Base-by-base conservation (phyloP, 2,797 vertebrate species). In the Dicrostonyx torquatus region DNA sequence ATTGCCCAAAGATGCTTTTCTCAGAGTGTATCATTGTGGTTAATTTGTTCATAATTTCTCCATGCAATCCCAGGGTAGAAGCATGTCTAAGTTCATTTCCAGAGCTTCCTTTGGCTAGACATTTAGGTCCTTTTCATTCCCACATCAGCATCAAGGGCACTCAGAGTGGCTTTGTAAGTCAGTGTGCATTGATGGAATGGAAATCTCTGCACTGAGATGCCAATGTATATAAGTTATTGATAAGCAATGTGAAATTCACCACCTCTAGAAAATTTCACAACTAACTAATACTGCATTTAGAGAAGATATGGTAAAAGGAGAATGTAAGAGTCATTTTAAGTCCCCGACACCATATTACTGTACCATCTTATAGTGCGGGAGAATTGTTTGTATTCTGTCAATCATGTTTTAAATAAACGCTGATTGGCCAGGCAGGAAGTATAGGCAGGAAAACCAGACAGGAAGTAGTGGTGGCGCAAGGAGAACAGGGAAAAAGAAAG, bases 151-250 rank as follows among this genome's bases (percentile, higher is more conserved):
- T 85, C 88, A 91, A 62, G 31, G 55, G 62, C 43, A 50, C 9
- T 77, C 29, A 73, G 53, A 29, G 58, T 86, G 76, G 37, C 75
- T 92, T 92, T 91, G 78, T 70, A 66, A 31, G 60, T 85, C n/a
- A 40, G 53, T 45, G n/a, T 37, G 58, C 14, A 45, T 50, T 87
- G 70, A 50, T n/a, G 6, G 58, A 78, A 86, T 62, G 48, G 15
- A 93, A 82, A 62, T 50, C 43, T 37, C 79, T 73, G 4, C 31
- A 89, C 45, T 95, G 80, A 94, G 85, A 78, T 62, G 26, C 20
- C 76, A 40, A n/a, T 3, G 48, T 5, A 53, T 24, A 2, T 87
- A 87, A 45, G 58, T 43, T 75, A 88, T 34, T 62, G 60, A 58
- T 72, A 78, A 89, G 20, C 45, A 45, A 48, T 75, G 11, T 31